Conservation (phyloP, 2,797 vertebrate genomes). For the Netta rufina region DNA sequence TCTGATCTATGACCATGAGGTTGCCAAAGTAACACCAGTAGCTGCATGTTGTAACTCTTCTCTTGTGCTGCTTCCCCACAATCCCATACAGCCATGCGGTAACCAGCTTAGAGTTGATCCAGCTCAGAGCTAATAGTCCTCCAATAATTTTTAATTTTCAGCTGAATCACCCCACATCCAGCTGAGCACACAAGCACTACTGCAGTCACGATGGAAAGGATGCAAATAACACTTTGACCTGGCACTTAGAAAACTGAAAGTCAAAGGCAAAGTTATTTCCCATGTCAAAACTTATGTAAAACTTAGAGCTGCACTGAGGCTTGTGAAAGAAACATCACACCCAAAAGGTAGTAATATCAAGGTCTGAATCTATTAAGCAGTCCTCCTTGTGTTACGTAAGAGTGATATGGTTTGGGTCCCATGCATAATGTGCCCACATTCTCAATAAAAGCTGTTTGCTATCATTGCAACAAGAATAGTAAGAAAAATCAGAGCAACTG, state of each 20-base stretch:
- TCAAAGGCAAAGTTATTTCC: constrained; percentile 3
- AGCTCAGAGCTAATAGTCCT: background rate
- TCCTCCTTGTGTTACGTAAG: background rate
- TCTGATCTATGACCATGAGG: background rate
- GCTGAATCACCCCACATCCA: background rate
- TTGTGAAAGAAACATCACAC: background rate
- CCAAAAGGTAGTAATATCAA: background rate
- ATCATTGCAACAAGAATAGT: background rate
- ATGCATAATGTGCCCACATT: background rate
- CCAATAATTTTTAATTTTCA: background rate
- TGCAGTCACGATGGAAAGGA: background rate
- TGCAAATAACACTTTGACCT: background rate
- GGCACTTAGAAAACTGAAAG: background rate
- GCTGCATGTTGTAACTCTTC: background rate
- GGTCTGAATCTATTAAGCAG: background rate
- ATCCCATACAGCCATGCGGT: background rate
- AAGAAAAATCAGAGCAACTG: background rate
- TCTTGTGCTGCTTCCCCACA: background rate
- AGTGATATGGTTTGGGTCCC: background rate
- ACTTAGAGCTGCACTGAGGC: background rate
- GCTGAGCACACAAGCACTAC: background rate
- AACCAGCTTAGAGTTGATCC: background rate
- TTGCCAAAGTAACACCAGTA: background rate
- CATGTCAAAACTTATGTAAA: background rate
- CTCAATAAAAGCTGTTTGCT: background rate